These are phyloP conservation scores for Danionella dracula DNA, from an alignment of 2,797 vertebrate species.

Conservation along the genomic window DNA sequence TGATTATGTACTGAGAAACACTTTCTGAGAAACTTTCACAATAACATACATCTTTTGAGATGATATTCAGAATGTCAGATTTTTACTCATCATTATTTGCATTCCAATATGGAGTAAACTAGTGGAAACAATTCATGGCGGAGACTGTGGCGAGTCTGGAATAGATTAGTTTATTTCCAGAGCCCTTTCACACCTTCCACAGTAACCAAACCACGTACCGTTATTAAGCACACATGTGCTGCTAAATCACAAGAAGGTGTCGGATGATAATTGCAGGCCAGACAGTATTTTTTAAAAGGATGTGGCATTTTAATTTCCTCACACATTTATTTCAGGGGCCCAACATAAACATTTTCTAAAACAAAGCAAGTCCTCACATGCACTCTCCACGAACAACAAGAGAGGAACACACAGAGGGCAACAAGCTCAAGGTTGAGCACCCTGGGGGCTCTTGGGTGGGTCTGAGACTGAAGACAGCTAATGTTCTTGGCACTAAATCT, in stretches of 20 bases:
- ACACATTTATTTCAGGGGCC: not conserved
- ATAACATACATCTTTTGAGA: too few species aligned
- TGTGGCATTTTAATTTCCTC: not conserved
- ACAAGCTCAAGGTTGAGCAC: constrained; percentile 40
- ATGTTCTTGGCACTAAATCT: constrained; percentile 62
- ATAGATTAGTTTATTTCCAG: not conserved
- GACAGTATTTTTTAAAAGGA: not conserved
- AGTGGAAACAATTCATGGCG: not conserved
- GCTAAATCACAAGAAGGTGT: not conserved
- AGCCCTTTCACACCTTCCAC: not conserved
- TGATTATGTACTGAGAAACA: too few species aligned
- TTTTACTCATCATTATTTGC: too few species aligned
- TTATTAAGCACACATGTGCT: constrained; percentile 12
- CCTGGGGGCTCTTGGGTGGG: constrained; percentile 37
- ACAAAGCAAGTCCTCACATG: not conserved
- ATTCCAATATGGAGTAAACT: not conserved
- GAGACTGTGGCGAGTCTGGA: not conserved
- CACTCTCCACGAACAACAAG: constrained; percentile 5
- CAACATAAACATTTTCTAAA: constrained; percentile 6
- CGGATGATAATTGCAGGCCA: not conserved
- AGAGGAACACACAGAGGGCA: constrained; percentile 17
- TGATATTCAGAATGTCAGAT: too few species aligned
- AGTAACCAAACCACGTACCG: constrained; percentile 2
- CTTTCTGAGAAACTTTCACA: too few species aligned
- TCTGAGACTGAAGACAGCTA: constrained; percentile 54